phyloP scores from a whole-genome alignment of 2,797 vertebrate species.

The Pseudochirops corinnae region DNA sequence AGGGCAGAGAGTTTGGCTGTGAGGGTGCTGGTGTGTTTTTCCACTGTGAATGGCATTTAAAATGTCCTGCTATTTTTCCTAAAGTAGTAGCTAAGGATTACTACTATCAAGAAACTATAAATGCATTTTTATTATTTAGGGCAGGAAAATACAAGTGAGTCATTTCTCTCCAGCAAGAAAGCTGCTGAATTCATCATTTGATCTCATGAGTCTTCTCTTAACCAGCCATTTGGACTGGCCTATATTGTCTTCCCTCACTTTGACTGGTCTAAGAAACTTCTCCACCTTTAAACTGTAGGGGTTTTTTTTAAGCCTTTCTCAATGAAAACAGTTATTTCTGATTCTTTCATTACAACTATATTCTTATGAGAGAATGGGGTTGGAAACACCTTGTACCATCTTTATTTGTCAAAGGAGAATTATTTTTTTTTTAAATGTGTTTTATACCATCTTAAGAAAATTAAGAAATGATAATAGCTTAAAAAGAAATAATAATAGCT shows the following conservation, averaged over 20 bases:
- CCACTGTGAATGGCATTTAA: constrained; percentile 62
- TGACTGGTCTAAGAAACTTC: constrained; percentile 1
- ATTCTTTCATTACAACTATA: not conserved
- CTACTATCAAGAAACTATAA: constrained; percentile 39
- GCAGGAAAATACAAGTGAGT: constrained; percentile 36
- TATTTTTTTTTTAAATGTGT: not conserved
- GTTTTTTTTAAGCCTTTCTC: not conserved
- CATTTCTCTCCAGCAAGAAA: constrained; percentile 24
- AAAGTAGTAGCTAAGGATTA: constrained; percentile 55
- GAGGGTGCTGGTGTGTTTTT: not conserved
- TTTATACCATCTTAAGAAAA: not conserved
- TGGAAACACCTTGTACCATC: not conserved
- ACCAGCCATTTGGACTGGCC: not conserved
- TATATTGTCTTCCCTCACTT: not conserved
- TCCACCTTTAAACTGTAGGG: not conserved
- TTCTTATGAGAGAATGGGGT: not conserved
- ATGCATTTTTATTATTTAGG: constrained; percentile 62
- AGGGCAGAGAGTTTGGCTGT: constrained; percentile 53
- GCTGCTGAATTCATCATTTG: constrained; percentile 4
- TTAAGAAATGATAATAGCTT: not conserved
- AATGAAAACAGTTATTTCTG: not conserved
- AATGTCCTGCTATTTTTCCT: constrained; percentile 51
- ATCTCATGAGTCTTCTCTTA: constrained; percentile 34
- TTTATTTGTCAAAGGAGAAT: not conserved
- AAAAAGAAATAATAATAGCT: not conserved